Percentiles rank a stretch among this genome's conserved stretches.
phyloP scores from a whole-genome alignment of 1,140 invertebrate genomes.

The Euglossa dilemma region DNA sequence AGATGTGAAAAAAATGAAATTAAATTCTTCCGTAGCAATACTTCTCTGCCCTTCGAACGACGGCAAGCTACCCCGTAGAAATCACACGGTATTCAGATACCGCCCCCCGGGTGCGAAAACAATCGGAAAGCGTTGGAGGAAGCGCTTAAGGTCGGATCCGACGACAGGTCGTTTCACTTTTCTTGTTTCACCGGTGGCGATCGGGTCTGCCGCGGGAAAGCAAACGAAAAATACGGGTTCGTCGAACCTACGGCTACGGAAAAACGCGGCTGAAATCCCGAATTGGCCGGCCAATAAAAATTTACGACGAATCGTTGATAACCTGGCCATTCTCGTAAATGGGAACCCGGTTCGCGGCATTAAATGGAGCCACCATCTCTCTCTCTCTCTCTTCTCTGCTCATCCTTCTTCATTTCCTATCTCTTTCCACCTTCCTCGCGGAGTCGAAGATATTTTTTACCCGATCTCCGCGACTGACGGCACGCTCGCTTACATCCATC shows the following conservation, averaged over 20 bases:
- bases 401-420: too few relatives aligned
- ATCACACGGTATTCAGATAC: not conserved
- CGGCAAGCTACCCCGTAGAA: not conserved
- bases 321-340: slow-evolving; percentile 27
- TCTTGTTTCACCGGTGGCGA: not conserved
- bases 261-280: not conserved
- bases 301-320: slow-evolving; percentile 33
- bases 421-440: not conserved
- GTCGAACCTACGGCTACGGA: not conserved
- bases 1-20: not conserved
- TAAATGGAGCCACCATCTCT: not conserved
- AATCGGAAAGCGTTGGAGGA: not conserved
- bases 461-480: not conserved
- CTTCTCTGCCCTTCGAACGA: not conserved
- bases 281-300: slow-evolving; percentile 8
- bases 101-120: not conserved
- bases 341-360: not conserved
- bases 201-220: not conserved
- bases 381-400: not conserved
- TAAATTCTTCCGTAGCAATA: not conserved
- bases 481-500: not conserved
- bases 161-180: not conserved
- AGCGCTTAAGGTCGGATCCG: slow-evolving; percentile 7
- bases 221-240: slow-evolving; percentile 15
- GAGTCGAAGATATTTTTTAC: not conserved